These are phyloP conservation scores for Melipona beecheii DNA, from an alignment of 2,888 invertebrate genomes.

Conservation along the genomic window DNA sequence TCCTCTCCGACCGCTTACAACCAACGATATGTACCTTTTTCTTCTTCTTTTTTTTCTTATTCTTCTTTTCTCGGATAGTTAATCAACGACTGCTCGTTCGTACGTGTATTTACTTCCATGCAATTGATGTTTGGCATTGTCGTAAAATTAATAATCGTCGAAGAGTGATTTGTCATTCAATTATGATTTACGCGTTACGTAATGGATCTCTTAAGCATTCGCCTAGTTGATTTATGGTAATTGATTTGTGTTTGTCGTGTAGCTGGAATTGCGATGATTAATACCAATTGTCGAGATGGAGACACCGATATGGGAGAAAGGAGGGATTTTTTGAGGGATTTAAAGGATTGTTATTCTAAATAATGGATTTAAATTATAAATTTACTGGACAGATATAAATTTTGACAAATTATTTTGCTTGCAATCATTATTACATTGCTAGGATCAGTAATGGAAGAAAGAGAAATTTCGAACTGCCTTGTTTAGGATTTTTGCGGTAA, in stretches of 20 bases:
- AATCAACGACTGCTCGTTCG: constrained; percentile 4
- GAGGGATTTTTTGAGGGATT: neutral
- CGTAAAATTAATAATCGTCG: neutral
- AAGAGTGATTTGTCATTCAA: neutral
- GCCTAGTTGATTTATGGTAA: constrained; percentile 1
- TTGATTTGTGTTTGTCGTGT: neutral
- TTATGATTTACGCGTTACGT: constrained; percentile 1
- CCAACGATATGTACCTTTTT: neutral
- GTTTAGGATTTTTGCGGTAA: neutral
- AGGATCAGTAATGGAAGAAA: neutral
- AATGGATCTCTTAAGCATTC: neutral
- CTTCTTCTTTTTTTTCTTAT: neutral
- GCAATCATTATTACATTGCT: too few relatives aligned
- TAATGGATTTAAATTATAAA: too few relatives aligned
- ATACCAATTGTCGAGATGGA: neutral
- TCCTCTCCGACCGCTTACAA: neutral
- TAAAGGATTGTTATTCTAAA: too few relatives aligned
- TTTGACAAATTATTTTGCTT: too few relatives aligned
- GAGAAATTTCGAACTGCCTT: neutral
- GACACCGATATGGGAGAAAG: neutral
- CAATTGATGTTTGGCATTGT: neutral
- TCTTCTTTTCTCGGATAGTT: neutral
- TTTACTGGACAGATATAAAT: too few relatives aligned
- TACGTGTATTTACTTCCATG: neutral
- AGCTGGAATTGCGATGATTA: neutral